Evolutionary conservation across 1,140 invertebrate genomes (phyloP).

Genomic region (Temnothorax nylanderi): DNA sequence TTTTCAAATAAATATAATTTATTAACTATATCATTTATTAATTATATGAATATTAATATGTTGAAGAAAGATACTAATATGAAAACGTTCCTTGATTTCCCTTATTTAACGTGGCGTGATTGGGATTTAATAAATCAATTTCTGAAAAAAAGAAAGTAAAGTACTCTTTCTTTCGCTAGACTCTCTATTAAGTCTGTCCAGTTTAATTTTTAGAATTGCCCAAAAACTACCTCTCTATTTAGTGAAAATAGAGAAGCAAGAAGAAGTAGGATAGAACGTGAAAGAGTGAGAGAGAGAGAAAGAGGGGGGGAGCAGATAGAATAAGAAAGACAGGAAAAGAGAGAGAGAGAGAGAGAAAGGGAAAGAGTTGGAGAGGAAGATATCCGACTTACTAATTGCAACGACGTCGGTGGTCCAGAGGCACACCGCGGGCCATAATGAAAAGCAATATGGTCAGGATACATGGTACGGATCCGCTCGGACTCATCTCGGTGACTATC

Average conservation of each 20-base stretch:
- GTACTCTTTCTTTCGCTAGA: background rate
- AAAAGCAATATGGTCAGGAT: slow-evolving; percentile 75
- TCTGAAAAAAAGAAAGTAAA: background rate
- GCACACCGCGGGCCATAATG: slow-evolving; percentile 73
- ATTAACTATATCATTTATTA: background rate
- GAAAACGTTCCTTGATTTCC: background rate
- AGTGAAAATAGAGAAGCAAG: background rate
- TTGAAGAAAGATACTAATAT: background rate
- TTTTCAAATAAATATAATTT: background rate
- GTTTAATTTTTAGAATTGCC: slow-evolving; percentile 25
- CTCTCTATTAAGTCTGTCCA: slow-evolving; percentile 4
- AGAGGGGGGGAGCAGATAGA: too few relatives aligned
- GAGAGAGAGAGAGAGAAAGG: slow-evolving; percentile 46
- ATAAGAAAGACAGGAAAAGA: too few relatives aligned
- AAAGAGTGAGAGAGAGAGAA: background rate
- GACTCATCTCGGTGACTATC: slow-evolving; percentile 64
- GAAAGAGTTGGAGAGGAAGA: slow-evolving; percentile 67
- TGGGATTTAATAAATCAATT: background rate
- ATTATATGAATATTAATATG: background rate
- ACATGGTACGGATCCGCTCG: slow-evolving; percentile 60
- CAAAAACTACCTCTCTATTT: slow-evolving; percentile 28
- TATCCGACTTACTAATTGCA: slow-evolving; percentile 80
- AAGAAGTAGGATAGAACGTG: background rate
- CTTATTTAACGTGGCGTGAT: background rate
- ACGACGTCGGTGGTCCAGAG: slow-evolving; percentile 77